phyloP scores from a whole-genome alignment of 2,113 vertebrate genomes.

The Prietella phreatophila region DNA sequence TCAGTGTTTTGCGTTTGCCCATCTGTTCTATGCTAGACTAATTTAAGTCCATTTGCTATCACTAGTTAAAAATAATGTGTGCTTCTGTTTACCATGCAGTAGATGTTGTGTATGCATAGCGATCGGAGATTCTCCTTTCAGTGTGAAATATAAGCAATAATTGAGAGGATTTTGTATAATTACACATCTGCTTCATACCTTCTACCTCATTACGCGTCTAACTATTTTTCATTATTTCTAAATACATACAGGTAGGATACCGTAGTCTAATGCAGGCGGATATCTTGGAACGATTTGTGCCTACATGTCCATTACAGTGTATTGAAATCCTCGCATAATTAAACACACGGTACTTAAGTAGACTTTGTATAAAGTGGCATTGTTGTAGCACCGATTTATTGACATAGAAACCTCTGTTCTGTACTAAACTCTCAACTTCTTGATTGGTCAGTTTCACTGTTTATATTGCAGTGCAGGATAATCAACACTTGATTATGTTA shows the following conservation, averaged over 20 bases:
- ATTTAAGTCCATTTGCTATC: constrained; percentile 30
- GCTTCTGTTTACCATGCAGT: constrained; percentile 21
- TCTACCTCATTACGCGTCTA: not conserved
- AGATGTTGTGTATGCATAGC: not conserved
- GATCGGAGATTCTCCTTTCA: not conserved
- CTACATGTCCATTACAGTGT: not conserved
- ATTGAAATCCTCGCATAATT: not conserved
- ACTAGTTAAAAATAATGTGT: constrained; percentile 30
- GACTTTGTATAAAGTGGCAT: not conserved
- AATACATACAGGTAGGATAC: not conserved
- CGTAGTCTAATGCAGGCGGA: not conserved
- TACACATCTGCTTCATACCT: not conserved
- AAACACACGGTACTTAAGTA: not conserved
- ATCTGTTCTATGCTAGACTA: constrained; percentile 26
- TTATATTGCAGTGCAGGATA: not conserved
- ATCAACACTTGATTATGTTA: constrained; percentile 4
- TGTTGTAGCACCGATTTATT: not conserved
- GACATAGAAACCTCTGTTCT: not conserved
- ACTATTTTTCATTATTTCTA: not conserved
- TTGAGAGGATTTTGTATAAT: not conserved
- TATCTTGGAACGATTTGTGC: not conserved
- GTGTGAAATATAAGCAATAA: constrained; percentile 7
- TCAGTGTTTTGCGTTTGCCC: constrained; percentile 30
- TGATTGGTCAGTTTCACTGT: not conserved
- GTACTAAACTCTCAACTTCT: not conserved